Evolutionary conservation across 1,140 invertebrate species (phyloP).

Genomic region (Leptopilina boulardi): DNA sequence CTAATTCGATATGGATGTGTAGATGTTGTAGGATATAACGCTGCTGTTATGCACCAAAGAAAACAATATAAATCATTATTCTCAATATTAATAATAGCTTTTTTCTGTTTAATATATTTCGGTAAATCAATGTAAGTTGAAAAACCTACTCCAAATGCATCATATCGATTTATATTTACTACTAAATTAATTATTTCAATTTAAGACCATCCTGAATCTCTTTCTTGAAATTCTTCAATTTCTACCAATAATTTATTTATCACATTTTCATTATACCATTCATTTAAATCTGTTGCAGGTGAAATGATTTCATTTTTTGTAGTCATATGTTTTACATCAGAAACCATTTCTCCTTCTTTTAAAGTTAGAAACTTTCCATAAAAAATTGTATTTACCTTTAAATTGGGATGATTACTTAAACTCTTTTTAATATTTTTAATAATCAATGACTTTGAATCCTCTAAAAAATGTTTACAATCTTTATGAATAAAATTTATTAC

Average conservation of each 20-base stretch:
- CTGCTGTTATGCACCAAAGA: too few relatives aligned
- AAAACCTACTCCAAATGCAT: conserved; percentile 39
- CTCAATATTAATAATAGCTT: conserved; percentile 48
- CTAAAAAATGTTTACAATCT: too few relatives aligned
- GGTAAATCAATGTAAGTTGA: conserved; percentile 45
- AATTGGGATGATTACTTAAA: conserved; percentile 36
- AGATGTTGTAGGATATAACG: conserved; percentile 34
- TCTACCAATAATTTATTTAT: conserved; percentile 34
- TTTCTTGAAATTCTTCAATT: conserved; percentile 48
- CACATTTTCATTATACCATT: conserved; percentile 41
- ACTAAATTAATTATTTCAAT: conserved; percentile 47
- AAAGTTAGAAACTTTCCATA: conserved; percentile 41
- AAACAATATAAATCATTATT: conserved; percentile 44
- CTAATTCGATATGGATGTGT: background rate
- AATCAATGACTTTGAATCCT: background rate
- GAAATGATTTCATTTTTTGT: conserved; percentile 44
- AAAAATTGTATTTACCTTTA: conserved; percentile 44
- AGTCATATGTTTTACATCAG: conserved; percentile 46
- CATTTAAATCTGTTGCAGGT: conserved; percentile 32
- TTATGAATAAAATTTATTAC: too few relatives aligned
- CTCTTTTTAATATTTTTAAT: conserved; percentile 27
- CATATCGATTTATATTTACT: conserved; percentile 49
- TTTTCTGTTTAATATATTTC: conserved; percentile 43
- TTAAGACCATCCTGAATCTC: conserved; percentile 47
- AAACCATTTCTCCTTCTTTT: conserved; percentile 34